Conservation (phyloP, 1,140 invertebrate genomes). For the Musca domestica region DNA sequence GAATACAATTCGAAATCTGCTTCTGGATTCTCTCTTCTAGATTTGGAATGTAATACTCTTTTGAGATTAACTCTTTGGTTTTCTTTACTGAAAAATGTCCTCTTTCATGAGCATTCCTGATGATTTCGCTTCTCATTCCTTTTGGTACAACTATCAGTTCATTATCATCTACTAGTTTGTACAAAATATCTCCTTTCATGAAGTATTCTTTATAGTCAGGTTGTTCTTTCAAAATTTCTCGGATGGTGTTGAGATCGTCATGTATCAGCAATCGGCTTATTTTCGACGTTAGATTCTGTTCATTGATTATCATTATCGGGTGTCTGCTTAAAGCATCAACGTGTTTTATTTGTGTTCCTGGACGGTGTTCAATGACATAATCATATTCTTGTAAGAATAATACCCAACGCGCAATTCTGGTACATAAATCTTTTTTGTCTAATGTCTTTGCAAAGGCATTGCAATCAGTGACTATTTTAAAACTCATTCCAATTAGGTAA, state of each 20-base stretch:
- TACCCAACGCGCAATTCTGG: slow-evolving; percentile 38
- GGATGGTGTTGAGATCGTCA: slow-evolving; percentile 20
- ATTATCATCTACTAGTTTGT: slow-evolving; percentile 30
- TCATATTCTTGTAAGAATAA: slow-evolving; percentile 37
- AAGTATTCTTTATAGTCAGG: slow-evolving; percentile 10
- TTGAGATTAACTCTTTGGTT: slow-evolving; percentile 44
- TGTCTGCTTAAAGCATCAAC: slow-evolving; percentile 41
- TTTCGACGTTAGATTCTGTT: too few species aligned
- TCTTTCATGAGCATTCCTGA: slow-evolving; percentile 39
- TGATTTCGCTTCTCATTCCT: slow-evolving; percentile 38
- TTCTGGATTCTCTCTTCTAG: slow-evolving; percentile 42
- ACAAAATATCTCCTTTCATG: slow-evolving; percentile 37
- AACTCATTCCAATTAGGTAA: slow-evolving; percentile 28
- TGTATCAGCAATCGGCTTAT: slow-evolving; percentile 25
- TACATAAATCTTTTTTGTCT: slow-evolving; percentile 37
- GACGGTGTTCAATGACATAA: slow-evolving; percentile 34
- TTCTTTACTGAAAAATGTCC: slow-evolving; percentile 52
- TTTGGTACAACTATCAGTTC: slow-evolving; percentile 39
- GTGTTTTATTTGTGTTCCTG: slow-evolving; percentile 35
- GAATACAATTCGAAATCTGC: slow-evolving; percentile 41
- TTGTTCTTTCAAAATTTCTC: not conserved
- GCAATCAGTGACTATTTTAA: slow-evolving; percentile 38
- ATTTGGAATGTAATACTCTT: slow-evolving; percentile 52
- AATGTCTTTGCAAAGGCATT: slow-evolving; percentile 44
- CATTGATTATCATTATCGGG: slow-evolving; percentile 26